phyloP scores from a whole-genome alignment of 2,797 vertebrate genomes.

The Mastacembelus armatus region DNA sequence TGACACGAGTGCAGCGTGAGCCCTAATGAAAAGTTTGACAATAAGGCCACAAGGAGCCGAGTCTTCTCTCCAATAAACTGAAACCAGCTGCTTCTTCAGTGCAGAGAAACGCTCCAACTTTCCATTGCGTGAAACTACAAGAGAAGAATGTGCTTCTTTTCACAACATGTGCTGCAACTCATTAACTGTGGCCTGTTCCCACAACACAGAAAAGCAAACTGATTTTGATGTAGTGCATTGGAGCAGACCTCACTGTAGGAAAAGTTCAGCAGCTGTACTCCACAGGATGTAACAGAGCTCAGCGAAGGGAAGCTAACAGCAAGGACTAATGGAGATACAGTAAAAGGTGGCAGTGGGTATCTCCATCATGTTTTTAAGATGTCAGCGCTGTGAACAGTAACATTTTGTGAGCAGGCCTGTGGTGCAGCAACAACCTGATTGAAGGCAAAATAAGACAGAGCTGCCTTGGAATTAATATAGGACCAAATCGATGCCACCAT shows the following conservation, averaged over 20 bases:
- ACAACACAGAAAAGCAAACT: slow-evolving; percentile 44
- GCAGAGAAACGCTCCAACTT: slow-evolving; percentile 57
- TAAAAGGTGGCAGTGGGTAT: slow-evolving; percentile 8
- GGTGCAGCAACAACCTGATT: slow-evolving; percentile 11
- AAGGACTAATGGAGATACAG: slow-evolving; percentile 19
- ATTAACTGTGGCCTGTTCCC: slow-evolving; percentile 41
- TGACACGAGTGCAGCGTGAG: not conserved
- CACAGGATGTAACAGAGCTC: not conserved
- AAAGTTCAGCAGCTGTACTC: slow-evolving; percentile 30
- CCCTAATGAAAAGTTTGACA: slow-evolving; percentile 8
- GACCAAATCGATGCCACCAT: slow-evolving; percentile 27
- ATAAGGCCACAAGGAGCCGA: slow-evolving; percentile 2
- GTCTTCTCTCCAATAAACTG: slow-evolving; percentile 42
- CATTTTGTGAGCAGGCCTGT: not conserved
- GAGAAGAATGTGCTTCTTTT: slow-evolving; percentile 60
- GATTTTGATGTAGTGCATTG: slow-evolving; percentile 30
- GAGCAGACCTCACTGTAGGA: slow-evolving; percentile 5
- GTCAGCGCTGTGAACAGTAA: slow-evolving; percentile 1
- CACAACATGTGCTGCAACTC: slow-evolving; percentile 51
- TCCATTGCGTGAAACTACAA: slow-evolving; percentile 56
- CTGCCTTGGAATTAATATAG: slow-evolving; percentile 41
- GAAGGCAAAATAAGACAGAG: slow-evolving; percentile 7
- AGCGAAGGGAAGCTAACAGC: not conserved
- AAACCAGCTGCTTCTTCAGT: slow-evolving; percentile 59
- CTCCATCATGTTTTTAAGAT: slow-evolving; percentile 26